Percentiles rank a stretch among this genome's conserved stretches.
phyloP scores from a whole-genome alignment of 2,113 vertebrate genomes.

The Dissostichus mawsoni region DNA sequence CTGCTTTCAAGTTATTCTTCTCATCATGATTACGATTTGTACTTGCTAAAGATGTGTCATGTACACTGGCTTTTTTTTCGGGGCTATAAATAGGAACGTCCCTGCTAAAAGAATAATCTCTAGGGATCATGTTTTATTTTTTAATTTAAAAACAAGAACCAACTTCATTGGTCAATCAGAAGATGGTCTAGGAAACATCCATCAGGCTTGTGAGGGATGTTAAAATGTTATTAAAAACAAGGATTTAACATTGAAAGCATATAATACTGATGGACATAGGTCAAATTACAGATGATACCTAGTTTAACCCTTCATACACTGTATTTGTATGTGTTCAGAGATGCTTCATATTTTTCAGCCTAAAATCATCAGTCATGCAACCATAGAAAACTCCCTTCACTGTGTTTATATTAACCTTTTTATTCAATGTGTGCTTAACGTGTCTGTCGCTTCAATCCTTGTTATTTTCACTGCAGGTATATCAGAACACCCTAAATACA shows the following conservation, averaged over 20 bases:
- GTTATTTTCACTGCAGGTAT: not conserved
- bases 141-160: not conserved
- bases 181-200: not conserved
- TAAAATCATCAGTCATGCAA: slow-evolving; percentile 9
- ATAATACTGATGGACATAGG: not conserved
- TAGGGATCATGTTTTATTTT: slow-evolving; percentile 12
- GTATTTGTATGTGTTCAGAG: not conserved
- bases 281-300: not conserved
- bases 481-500: not conserved
- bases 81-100: slow-evolving; percentile 11
- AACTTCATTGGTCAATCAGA: not conserved
- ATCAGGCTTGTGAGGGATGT: not conserved
- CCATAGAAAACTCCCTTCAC: not conserved
- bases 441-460: not conserved
- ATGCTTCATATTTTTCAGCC: not conserved
- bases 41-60: not conserved
- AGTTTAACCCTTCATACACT: not conserved
- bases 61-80: not conserved
- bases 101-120: not conserved
- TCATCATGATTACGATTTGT: not conserved
- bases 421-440: not conserved
- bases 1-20: slow-evolving; percentile 11
- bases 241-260: not conserved
- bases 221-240: not conserved
- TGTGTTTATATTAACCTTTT: not conserved